These are phyloP conservation scores for Sinocyclocheilus rhinocerous DNA, from an alignment of 2,113 vertebrate genomes.

Conservation along the genomic window DNA sequence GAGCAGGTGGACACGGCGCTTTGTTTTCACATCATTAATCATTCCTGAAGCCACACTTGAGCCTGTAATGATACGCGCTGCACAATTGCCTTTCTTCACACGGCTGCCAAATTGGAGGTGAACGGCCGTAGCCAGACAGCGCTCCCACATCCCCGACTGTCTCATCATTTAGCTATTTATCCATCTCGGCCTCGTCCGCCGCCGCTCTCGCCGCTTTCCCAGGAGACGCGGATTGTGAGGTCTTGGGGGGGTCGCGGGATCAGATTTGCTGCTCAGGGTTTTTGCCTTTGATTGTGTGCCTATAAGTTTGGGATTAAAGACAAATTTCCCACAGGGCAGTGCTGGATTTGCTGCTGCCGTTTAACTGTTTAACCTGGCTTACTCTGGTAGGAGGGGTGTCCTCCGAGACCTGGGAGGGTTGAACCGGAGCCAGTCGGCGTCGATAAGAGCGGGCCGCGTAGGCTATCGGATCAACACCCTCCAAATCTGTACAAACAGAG, in stretches of 20 bases:
- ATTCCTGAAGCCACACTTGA: conserved; percentile 99
- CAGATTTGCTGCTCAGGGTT: conserved; percentile 99
- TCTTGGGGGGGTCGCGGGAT: conserved; percentile 80
- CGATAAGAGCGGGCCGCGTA: conserved; percentile 68
- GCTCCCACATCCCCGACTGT: conserved; percentile 95
- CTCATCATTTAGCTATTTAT: conserved; percentile 99
- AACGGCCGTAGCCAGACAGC: conserved; percentile 93
- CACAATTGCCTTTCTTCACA: conserved; percentile 98
- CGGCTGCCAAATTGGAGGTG: conserved; percentile 99
- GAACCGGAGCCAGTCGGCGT: conserved; percentile 83
- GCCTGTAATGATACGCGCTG: conserved; percentile 98
- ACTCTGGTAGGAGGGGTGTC: conserved; percentile 81
- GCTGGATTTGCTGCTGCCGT: conserved; percentile 98
- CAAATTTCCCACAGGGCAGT: conserved; percentile 99
- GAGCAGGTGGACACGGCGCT: conserved; percentile 98
- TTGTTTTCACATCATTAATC: conserved; percentile 99
- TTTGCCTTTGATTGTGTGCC: conserved; percentile 99
- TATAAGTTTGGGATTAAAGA: conserved; percentile 99
- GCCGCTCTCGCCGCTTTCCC: conserved; percentile 88
- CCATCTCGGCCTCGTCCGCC: conserved; percentile 91
- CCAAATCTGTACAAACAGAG: conserved; percentile 40
- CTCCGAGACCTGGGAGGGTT: conserved; percentile 84
- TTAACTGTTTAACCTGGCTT: conserved; percentile 99
- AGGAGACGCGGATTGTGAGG: conserved; percentile 87
- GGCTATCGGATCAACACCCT: conserved; percentile 61